phyloP scores from a whole-genome alignment of 2,797 vertebrate species.

The Tachyglossus aculeatus region DNA sequence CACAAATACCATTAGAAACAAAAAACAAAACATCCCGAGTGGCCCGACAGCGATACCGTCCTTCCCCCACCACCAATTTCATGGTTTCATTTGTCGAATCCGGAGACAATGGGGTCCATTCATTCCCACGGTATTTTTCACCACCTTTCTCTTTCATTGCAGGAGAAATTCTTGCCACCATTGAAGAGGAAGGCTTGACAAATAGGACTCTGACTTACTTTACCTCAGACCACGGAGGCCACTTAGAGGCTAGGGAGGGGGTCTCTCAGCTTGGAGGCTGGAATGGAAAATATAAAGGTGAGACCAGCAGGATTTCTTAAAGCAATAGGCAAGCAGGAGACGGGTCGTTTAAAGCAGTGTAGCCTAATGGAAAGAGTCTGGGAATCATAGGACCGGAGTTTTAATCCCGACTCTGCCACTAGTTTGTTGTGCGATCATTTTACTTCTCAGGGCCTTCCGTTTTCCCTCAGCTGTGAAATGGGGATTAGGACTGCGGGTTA shows the following conservation, averaged over 20 bases:
- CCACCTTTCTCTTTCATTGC: not conserved
- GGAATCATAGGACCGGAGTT: not conserved
- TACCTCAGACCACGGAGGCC: constrained; percentile 89
- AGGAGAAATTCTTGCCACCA: constrained; percentile 79
- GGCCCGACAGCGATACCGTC: not conserved
- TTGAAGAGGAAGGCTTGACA: constrained; percentile 79
- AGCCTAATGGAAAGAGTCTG: not conserved
- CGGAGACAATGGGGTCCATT: accelerated
- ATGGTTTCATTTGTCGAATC: accelerated
- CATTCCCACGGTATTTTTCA: accelerated
- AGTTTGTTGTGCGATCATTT: not conserved
- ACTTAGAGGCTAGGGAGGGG: constrained; percentile 73
- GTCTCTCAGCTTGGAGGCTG: constrained; percentile 79
- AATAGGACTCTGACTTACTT: constrained; percentile 86
- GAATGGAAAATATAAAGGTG: constrained; percentile 89
- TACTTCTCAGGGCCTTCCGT: not conserved
- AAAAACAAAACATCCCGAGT: accelerated
- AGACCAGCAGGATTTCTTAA: not conserved
- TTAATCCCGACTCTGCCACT: not conserved
- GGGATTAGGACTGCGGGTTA: too few relatives aligned
- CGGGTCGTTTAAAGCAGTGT: not conserved
- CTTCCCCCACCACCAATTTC: too few relatives aligned
- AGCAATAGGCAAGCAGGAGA: not conserved
- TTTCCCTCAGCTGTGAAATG: too few relatives aligned
- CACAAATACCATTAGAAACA: accelerated